phyloP scores from a whole-genome alignment of 2,113 vertebrate species.

The Meles meles region DNA sequence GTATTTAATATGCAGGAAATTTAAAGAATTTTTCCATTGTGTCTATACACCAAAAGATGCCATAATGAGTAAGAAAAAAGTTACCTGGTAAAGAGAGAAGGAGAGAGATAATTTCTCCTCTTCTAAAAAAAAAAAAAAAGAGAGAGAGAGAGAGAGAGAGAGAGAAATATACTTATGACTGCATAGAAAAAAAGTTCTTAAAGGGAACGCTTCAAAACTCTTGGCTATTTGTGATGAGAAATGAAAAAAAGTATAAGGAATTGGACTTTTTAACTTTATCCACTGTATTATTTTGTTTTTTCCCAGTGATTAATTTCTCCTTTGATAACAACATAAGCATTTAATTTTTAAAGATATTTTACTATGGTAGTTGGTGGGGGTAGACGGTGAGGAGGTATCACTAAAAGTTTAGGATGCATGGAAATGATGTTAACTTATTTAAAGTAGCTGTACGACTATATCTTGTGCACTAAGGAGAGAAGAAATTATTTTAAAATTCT shows the following conservation, averaged over 20 bases:
- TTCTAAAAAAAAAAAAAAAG: neutral
- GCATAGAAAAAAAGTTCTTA: neutral
- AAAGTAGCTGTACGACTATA: neutral
- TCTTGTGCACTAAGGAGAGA: neutral
- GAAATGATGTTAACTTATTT: neutral
- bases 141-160: too few relatives aligned
- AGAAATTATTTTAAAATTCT: constrained; percentile 6
- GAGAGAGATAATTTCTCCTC: neutral
- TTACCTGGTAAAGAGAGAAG: neutral
- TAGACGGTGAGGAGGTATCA: neutral
- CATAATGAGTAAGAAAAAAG: neutral
- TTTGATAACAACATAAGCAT: neutral
- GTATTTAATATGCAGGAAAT: neutral
- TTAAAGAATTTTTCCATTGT: neutral
- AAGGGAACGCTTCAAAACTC: neutral
- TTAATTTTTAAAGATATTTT: neutral
- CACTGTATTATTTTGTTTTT: neutral
- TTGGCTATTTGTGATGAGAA: neutral
- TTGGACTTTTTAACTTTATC: neutral
- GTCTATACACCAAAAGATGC: neutral
- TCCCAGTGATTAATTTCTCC: neutral
- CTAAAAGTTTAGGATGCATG: neutral
- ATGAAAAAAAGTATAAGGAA: neutral
- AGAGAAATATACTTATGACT: neutral
- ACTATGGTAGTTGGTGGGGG: neutral